These are phyloP conservation scores for Rhagium mordax DNA, from an alignment of 2,888 invertebrate genomes.

Conservation along the genomic window DNA sequence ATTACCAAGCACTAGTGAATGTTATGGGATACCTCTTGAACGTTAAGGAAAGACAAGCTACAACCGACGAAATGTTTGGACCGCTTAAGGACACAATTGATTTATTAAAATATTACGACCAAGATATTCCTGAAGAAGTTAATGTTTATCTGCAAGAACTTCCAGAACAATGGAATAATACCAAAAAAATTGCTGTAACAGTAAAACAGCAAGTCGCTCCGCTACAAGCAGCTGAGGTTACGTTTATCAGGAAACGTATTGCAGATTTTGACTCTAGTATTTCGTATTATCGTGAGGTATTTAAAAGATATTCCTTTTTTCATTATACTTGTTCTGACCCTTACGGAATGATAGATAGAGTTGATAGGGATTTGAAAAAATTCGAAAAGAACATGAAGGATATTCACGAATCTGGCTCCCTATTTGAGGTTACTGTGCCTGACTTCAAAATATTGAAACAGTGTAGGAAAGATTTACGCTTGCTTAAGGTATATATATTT, in stretches of 20 bases:
- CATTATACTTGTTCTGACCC: conserved; percentile 83
- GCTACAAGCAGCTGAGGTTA: conserved; percentile 93
- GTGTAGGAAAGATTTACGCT: conserved; percentile 90
- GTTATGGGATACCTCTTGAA: conserved; percentile 96
- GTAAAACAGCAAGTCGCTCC: conserved; percentile 80
- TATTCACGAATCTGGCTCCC: conserved; percentile 90
- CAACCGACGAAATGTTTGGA: conserved; percentile 96
- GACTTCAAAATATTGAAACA: conserved; percentile 94
- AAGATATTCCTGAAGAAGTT: conserved; percentile 97
- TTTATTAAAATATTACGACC: conserved; percentile 93
- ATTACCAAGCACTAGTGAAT: conserved; percentile 89
- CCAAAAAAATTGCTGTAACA: conserved; percentile 91
- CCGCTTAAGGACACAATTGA: conserved; percentile 95
- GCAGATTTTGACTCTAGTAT: conserved; percentile 88
- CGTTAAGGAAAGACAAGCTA: conserved; percentile 90
- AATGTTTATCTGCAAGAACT: conserved; percentile 92
- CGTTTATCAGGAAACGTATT: conserved; percentile 90
- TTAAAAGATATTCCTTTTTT: conserved; percentile 84
- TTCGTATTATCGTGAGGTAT: conserved; percentile 89
- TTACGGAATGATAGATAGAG: conserved; percentile 83
- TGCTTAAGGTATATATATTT: conserved; percentile 81
- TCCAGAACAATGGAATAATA: conserved; percentile 96
- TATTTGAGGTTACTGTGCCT: conserved; percentile 96
- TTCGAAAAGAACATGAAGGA: conserved; percentile 90
- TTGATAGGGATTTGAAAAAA: conserved; percentile 83